These are phyloP conservation scores for Pollicipes pollicipes DNA, from an alignment of 1,140 invertebrate species.

Conservation along the genomic window DNA sequence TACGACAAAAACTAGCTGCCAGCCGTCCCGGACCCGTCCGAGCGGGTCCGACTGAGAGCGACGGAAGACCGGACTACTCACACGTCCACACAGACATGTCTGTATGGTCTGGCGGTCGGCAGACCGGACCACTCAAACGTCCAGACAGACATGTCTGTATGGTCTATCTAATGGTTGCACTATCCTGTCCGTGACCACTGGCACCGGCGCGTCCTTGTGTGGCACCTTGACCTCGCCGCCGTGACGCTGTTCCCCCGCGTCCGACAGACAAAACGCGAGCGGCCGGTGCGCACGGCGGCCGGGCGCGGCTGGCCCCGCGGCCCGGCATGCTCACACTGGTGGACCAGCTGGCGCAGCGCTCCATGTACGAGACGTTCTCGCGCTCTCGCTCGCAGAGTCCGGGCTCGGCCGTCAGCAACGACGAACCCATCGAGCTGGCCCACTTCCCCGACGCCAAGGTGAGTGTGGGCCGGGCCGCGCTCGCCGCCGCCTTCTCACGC, in stretches of 20 bases:
- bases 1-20: too few relatives aligned
- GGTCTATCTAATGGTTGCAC: too few relatives aligned
- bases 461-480: too few relatives aligned
- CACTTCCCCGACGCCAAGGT: slow-evolving; percentile 88
- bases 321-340: slow-evolving; percentile 66
- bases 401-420: slow-evolving; percentile 88
- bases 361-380: neutral
- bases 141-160: too few relatives aligned
- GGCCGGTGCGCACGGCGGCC: slow-evolving; percentile 4
- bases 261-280: slow-evolving; percentile 5
- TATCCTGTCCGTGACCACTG: slow-evolving; percentile 68
- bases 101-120: too few relatives aligned
- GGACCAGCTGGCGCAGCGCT: slow-evolving; percentile 40
- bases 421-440: slow-evolving; percentile 90
- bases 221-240: slow-evolving; percentile 6
- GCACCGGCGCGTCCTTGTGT: slow-evolving; percentile 65
- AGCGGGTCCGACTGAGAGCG: too few relatives aligned
- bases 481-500: too few relatives aligned
- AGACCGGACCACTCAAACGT: too few relatives aligned
- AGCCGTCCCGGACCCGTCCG: too few relatives aligned
- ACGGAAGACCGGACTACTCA: too few relatives aligned
- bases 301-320: slow-evolving; percentile 22
- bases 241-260: too few relatives aligned
- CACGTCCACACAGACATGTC: too few relatives aligned
- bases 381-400: slow-evolving; percentile 63